Evolutionary conservation across 2,888 invertebrate genomes (phyloP).

Genomic region (Chloromyia formosa): DNA sequence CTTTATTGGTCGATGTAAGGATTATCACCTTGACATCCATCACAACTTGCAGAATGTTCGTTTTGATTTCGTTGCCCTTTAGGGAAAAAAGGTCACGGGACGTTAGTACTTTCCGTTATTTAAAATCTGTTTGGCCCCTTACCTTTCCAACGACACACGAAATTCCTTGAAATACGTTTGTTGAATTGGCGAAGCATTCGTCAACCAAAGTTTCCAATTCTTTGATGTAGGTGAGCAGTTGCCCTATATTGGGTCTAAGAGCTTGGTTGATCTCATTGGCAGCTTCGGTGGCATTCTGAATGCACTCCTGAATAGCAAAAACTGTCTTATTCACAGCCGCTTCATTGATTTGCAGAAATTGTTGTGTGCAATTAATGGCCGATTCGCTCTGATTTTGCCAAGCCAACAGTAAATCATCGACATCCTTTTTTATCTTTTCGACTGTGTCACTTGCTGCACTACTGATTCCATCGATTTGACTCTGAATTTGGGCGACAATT

Average conservation of each 20-base stretch:
- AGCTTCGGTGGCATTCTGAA: constrained; percentile 1
- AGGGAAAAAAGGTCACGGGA: no score
- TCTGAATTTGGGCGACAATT: constrained; percentile 15
- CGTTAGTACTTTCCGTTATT: background rate
- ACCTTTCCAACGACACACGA: constrained; percentile 33
- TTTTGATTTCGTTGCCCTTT: constrained; percentile 21
- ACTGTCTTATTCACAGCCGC: background rate
- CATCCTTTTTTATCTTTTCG: constrained; percentile 13
- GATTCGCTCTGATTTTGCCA: constrained; percentile 1
- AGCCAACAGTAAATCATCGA: background rate
- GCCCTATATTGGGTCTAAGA: constrained; percentile 11
- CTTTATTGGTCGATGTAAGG: constrained; percentile 5
- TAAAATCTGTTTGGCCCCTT: background rate
- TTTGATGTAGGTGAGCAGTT: background rate
- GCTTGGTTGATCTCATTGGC: background rate
- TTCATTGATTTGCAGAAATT: background rate
- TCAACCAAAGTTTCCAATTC: constrained; percentile 9
- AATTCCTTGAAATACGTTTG: constrained; percentile 29
- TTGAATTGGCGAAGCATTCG: background rate
- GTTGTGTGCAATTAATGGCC: constrained; percentile 8
- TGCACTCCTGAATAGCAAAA: background rate
- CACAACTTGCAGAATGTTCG: constrained; percentile 5
- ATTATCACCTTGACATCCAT: constrained; percentile 16
- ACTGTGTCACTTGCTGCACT: background rate
- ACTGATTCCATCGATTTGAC: background rate